Base-by-base conservation (phyloP, 1,140 invertebrate genomes). In the Diorhabda carinulata region DNA sequence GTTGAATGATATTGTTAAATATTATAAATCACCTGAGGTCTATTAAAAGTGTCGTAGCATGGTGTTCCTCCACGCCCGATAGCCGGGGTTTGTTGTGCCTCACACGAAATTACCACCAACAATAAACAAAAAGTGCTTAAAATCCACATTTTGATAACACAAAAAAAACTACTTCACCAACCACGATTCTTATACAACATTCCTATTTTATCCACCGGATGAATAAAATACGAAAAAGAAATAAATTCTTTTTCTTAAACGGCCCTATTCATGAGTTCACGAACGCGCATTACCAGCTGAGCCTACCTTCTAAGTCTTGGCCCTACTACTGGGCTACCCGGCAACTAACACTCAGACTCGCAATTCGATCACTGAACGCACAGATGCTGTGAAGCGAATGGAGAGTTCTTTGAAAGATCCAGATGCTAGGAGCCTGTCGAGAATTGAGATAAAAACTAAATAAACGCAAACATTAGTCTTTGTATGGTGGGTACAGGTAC, bases 1-100 rank as follows among this genome's bases (percentile, higher is more conserved):
- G 25, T 25, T 25, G 25, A 25, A 25, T 25, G 25, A 25, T 25
- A 25, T 25, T 25, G 25, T 25, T 25, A 25, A 25, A 25, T 25
- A 25, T 25, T 25, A 25, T 25, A 25, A 25, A 25, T 62, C 69
- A 72, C 70, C 76, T 76, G 77, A 42, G 77, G 77, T 61, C 76
- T 65, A 43, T 72, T 73, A 58, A 76, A 77, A 62, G 67, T 64
- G 59, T 77, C 77, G 64, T 78, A 78, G 66, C 77, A 78, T 64
- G 63, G 64, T 9, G 76, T 77, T 9, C 76, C 73, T 66, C 73
- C 74, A 65, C 47, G n/a, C 5, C 77, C 77, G 25, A 78, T 65
- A 5, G 61, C 70, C 7, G 76, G 76, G 5, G 76, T 76, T 40
- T 77, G 66, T 61, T 69, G 70, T 65, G 62, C 61, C 42, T 40